A percentile compares a stretch with the other conserved stretches of the same genome.
Evolutionary conservation across 1,140 invertebrate genomes (phyloP).

Genomic region (Panagrolaimus sp.): DNA sequence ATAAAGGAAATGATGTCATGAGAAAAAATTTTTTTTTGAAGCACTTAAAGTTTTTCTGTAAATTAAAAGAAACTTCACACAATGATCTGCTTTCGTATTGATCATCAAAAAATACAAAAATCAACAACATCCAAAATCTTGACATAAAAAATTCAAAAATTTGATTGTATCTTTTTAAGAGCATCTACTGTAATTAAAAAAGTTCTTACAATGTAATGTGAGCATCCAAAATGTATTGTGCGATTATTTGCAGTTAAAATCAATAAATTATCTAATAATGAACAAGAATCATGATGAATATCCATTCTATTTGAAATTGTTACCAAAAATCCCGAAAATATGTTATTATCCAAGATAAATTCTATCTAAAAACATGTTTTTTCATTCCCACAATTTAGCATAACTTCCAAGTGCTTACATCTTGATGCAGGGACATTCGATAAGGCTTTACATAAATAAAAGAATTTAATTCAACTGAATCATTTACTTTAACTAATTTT

Average conservation of each 20-base stretch:
- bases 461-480: constrained; percentile 13
- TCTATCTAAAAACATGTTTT: constrained; percentile 24
- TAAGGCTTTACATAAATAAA: constrained; percentile 5
- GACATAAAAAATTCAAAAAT: too few species aligned
- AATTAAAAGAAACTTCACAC: too few species aligned
- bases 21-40: too few species aligned
- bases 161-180: too few species aligned
- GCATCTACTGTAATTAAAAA: too few species aligned
- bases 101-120: too few species aligned
- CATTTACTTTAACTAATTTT: constrained; percentile 6
- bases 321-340: constrained; percentile 32
- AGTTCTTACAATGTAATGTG: constrained; percentile 31
- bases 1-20: too few species aligned
- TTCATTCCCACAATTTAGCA: too few species aligned
- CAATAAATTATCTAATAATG: constrained; percentile 28
- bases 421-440: constrained; percentile 15
- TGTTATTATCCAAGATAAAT: constrained; percentile 23
- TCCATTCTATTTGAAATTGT: constrained; percentile 35
- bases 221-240: constrained; percentile 33
- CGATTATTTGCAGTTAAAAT: constrained; percentile 24
- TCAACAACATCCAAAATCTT: too few species aligned
- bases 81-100: too few species aligned
- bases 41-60: too few species aligned
- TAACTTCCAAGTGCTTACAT: background rate
- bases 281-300: constrained; percentile 29